Evolutionary conservation across 2,113 vertebrate species (phyloP).

Genomic region (Toxotes chatareus): DNA sequence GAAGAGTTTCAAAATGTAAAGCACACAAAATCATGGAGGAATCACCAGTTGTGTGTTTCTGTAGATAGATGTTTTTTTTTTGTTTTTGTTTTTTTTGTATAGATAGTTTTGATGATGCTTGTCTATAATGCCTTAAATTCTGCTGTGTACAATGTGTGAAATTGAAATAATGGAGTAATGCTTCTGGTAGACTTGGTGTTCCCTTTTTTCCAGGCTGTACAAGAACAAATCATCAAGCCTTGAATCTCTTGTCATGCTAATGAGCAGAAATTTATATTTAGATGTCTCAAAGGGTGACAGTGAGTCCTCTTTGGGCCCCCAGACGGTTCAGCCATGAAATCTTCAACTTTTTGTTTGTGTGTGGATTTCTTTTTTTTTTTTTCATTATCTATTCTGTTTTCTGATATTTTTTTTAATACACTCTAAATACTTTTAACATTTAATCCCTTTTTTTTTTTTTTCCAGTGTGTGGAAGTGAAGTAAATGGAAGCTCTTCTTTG

Average conservation of each 20-base stretch:
- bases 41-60: conserved; percentile 76
- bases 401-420: conserved; percentile 12
- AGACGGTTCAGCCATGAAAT: conserved; percentile 24
- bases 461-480: conserved; percentile 35
- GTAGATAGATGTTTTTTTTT: conserved; percentile 68
- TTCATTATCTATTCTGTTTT: conserved; percentile 21
- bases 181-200: conserved; percentile 47
- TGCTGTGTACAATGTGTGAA: conserved; percentile 77
- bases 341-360: conserved; percentile 1
- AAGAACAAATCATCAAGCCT: conserved; percentile 35
- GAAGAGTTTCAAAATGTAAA: conserved; percentile 74
- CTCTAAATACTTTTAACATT: conserved; percentile 26
- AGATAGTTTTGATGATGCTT: conserved; percentile 79
- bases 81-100: conserved; percentile 74
- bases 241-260: conserved; percentile 2
- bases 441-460: conserved; percentile 6
- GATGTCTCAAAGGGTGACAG: conserved; percentile 3
- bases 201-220: conserved; percentile 33
- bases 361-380: background rate
- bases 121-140: conserved; percentile 86
- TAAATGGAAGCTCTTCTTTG: conserved; percentile 53
- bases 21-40: conserved; percentile 70
- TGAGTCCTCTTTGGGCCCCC: background rate
- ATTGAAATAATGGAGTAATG: conserved; percentile 52
- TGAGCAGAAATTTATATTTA: conserved; percentile 23